Evolutionary conservation across 2,888 invertebrate species (phyloP).

Genomic region (Scaptomyza cyrtandrae): DNA sequence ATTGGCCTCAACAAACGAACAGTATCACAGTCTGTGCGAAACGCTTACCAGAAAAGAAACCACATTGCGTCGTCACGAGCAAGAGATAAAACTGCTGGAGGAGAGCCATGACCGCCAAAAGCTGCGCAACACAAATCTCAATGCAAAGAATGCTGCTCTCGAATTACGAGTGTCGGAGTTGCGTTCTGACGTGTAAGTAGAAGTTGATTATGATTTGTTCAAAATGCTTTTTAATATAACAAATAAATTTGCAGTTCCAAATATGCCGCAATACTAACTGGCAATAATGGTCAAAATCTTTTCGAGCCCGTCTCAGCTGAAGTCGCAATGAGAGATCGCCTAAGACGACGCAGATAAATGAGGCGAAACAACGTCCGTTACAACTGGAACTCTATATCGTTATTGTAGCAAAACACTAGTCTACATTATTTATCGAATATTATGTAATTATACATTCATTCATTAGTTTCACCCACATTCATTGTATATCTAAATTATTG

Average conservation of each 20-base stretch:
- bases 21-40: constrained; percentile 74
- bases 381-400: neutral
- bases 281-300: constrained; percentile 40
- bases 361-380: neutral
- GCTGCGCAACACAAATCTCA: constrained; percentile 74
- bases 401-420: neutral
- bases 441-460: constrained; percentile 6
- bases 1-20: constrained; percentile 72
- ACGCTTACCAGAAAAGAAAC: constrained; percentile 75
- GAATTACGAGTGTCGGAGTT: constrained; percentile 47
- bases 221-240: too few relatives aligned
- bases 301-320: constrained; percentile 50
- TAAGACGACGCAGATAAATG: neutral
- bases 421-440: neutral
- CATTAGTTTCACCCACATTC: neutral
- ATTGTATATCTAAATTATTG: constrained; percentile 23
- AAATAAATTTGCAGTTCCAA: constrained; percentile 15
- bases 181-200: constrained; percentile 76
- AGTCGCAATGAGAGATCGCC: constrained; percentile 17
- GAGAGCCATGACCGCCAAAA: constrained; percentile 76
- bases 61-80: constrained; percentile 75
- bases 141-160: constrained; percentile 76
- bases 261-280: constrained; percentile 45
- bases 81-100: constrained; percentile 79
- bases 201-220: too few relatives aligned